phyloP scores from a whole-genome alignment of 2,888 invertebrate species.

The Apoda limacodes region DNA sequence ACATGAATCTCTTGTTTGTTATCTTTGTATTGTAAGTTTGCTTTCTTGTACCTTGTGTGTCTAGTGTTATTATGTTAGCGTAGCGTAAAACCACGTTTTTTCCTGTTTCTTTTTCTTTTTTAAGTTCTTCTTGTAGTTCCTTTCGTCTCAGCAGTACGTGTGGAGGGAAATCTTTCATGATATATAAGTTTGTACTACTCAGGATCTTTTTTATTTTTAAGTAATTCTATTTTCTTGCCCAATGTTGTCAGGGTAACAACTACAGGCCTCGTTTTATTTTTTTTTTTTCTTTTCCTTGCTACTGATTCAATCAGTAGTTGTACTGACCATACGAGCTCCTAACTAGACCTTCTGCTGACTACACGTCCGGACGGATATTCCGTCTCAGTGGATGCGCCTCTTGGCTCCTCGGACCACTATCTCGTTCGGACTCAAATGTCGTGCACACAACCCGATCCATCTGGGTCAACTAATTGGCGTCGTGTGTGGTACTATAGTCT shows the following conservation, averaged over 20 bases:
- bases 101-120: constrained; percentile 10
- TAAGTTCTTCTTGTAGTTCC: constrained; percentile 15
- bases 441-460: too few species aligned
- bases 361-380: too few species aligned
- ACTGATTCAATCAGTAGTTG: neutral
- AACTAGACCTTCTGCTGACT: too few species aligned
- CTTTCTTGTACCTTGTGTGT: neutral
- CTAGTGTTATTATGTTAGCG: constrained; percentile 9
- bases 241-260: neutral
- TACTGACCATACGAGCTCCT: too few species aligned
- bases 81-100: constrained; percentile 11
- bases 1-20: neutral
- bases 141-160: constrained; percentile 14
- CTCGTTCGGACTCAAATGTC: too few species aligned
- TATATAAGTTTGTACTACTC: constrained; percentile 5
- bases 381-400: too few species aligned
- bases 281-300: neutral
- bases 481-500: too few species aligned
- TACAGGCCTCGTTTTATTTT: neutral
- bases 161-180: constrained; percentile 15
- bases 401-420: too few species aligned
- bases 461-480: too few species aligned
- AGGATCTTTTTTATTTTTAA: neutral
- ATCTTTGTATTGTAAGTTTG: too few species aligned
- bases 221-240: neutral